Evolutionary conservation across 1,140 invertebrate genomes (phyloP).

Genomic region (Linepithema humile): DNA sequence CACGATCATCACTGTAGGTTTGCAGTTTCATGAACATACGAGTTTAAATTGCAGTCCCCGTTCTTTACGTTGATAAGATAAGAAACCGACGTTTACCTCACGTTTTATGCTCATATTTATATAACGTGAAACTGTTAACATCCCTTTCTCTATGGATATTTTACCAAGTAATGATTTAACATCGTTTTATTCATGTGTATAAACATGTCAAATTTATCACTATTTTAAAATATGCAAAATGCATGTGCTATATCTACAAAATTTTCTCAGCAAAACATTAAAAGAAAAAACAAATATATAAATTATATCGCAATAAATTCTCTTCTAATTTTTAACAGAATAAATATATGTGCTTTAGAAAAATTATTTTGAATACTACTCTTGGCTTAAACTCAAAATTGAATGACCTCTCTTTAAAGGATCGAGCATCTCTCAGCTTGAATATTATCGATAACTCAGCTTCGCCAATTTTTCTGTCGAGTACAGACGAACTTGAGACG

Average conservation of each 20-base stretch:
- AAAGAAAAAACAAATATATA: no score
- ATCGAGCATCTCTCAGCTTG: neutral
- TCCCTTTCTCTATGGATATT: neutral
- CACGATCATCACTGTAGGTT: neutral
- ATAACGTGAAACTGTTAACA: neutral
- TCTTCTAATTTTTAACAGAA: neutral
- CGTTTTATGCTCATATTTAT: neutral
- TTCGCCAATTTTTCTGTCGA: constrained; percentile 3
- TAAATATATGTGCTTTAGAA: neutral
- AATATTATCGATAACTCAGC: constrained; percentile 3
- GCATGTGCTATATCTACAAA: no score
- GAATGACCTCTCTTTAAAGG: neutral
- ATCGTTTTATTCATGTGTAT: no score
- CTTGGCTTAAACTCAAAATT: neutral
- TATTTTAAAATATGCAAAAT: no score
- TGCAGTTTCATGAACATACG: constrained; percentile 15
- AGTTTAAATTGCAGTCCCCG: constrained; percentile 33
- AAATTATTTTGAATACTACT: neutral
- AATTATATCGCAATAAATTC: neutral
- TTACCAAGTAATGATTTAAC: no score
- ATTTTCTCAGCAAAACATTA: no score
- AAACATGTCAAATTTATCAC: no score
- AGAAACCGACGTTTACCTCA: neutral
- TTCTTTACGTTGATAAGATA: constrained; percentile 42
- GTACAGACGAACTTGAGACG: neutral